These are phyloP conservation scores for Ditylenchus weischeri DNA, from an alignment of 2,888 invertebrate genomes.

Conservation along the genomic window DNA sequence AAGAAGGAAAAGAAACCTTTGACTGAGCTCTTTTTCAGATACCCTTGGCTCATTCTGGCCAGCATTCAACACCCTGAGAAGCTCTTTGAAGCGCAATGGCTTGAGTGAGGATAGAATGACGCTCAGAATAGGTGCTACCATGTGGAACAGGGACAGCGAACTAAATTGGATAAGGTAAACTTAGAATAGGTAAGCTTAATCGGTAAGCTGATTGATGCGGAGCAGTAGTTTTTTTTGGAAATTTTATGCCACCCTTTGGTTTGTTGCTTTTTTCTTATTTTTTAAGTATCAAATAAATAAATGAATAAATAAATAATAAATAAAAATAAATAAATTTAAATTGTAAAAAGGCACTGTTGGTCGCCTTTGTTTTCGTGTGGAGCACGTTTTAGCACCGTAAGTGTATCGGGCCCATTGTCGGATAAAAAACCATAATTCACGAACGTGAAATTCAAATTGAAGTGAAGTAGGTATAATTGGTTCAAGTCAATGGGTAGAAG, in stretches of 20 bases:
- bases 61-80: conserved; percentile 87
- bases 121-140: conserved; percentile 78
- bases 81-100: conserved; percentile 72
- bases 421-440: conserved; percentile 3
- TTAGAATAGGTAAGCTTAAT: no score
- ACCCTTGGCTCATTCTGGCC: conserved; percentile 62
- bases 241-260: background rate
- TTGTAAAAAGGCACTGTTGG: no score
- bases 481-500: conserved; percentile 44
- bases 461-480: conserved; percentile 36
- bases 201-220: background rate
- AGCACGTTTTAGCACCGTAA: no score
- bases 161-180: conserved; percentile 72
- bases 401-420: no score
- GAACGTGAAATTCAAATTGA: conserved; percentile 36
- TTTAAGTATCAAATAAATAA: no score
- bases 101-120: conserved; percentile 85
- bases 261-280: no score
- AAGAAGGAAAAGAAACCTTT: conserved; percentile 14
- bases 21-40: conserved; percentile 28
- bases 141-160: conserved; percentile 80
- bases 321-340: no score
- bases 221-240: background rate
- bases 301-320: no score
- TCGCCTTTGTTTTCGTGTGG: no score